Percentiles rank a stretch among this genome's conserved stretches.
These are phyloP conservation scores for Cloeon dipterum DNA, from an alignment of 2,888 invertebrate genomes.

Conservation along the genomic window DNA sequence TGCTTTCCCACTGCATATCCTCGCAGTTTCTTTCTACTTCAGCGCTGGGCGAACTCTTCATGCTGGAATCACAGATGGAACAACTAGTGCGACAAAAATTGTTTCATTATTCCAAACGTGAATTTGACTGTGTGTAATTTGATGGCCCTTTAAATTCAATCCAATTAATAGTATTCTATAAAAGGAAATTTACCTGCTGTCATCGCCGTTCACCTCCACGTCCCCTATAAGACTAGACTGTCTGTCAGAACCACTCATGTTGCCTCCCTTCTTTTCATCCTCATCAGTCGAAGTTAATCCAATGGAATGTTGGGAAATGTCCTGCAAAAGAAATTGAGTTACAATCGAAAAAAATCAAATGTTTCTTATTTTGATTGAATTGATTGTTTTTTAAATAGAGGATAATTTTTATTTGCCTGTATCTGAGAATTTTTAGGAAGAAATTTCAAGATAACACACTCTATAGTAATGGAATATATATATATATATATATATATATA, in stretches of 20 bases:
- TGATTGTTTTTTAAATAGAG: too few species aligned
- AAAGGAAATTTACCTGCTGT: conserved; percentile 40
- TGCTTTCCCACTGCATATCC: conserved; percentile 6
- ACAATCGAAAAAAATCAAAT: too few species aligned
- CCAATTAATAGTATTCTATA: conserved; percentile 15
- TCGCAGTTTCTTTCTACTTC: neutral
- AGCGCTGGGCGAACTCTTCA: conserved; percentile 9
- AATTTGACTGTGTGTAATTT: too few species aligned
- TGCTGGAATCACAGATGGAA: conserved; percentile 17
- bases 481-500: too few species aligned
- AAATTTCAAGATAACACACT: too few species aligned
- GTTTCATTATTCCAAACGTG: neutral
- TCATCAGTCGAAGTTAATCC: neutral
- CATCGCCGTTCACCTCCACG: conserved; percentile 20
- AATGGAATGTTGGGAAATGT: neutral
- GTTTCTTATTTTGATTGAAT: too few species aligned
- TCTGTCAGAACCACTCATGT: neutral
- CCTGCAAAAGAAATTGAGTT: neutral
- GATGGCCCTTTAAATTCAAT: neutral
- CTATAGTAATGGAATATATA: too few species aligned
- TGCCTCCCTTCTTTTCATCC: conserved; percentile 1
- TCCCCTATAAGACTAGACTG: conserved; percentile 12
- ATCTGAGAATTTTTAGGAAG: too few species aligned
- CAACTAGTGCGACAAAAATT: conserved; percentile 12
- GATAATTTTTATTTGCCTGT: too few species aligned